Evolutionary conservation across 2,797 vertebrate species (phyloP).

Genomic region (Malurus leucopterus): DNA sequence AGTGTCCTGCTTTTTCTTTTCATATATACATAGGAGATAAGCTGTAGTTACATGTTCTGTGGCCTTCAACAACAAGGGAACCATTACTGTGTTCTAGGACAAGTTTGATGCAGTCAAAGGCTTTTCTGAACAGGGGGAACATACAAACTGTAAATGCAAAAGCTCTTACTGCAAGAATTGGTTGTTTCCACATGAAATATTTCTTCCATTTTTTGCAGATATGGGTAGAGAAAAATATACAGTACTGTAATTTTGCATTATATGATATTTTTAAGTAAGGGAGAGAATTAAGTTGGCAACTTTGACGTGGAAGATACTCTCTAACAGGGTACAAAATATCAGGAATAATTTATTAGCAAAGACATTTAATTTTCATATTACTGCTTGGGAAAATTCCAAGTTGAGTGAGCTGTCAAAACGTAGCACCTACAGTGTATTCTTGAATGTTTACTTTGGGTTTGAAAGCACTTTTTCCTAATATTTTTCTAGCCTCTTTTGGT

Average conservation of each 20-base stretch:
- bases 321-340: constrained; percentile 62
- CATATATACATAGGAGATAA: constrained; percentile 27
- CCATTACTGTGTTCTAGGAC: constrained; percentile 53
- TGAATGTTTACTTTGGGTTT: constrained; percentile 58
- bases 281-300: constrained; percentile 28
- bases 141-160: not conserved
- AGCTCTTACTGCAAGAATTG: constrained; percentile 40
- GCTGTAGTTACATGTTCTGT: constrained; percentile 63
- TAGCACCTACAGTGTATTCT: constrained; percentile 54
- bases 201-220: constrained; percentile 58
- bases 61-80: constrained; percentile 68
- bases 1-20: constrained; percentile 67
- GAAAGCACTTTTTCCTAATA: constrained; percentile 67
- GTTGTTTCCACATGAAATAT: constrained; percentile 31
- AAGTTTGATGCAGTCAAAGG: constrained; percentile 36
- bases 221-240: constrained; percentile 36
- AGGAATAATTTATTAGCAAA: constrained; percentile 62
- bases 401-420: constrained; percentile 13
- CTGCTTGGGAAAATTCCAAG: constrained; percentile 36
- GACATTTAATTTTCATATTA: constrained; percentile 9
- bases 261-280: constrained; percentile 50
- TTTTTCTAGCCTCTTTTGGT: constrained; percentile 58
- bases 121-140: constrained; percentile 37
- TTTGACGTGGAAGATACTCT: constrained; percentile 36
- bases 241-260: constrained; percentile 57